Conservation (phyloP, 2,888 invertebrate genomes). For the Limenitis camilla region DNA sequence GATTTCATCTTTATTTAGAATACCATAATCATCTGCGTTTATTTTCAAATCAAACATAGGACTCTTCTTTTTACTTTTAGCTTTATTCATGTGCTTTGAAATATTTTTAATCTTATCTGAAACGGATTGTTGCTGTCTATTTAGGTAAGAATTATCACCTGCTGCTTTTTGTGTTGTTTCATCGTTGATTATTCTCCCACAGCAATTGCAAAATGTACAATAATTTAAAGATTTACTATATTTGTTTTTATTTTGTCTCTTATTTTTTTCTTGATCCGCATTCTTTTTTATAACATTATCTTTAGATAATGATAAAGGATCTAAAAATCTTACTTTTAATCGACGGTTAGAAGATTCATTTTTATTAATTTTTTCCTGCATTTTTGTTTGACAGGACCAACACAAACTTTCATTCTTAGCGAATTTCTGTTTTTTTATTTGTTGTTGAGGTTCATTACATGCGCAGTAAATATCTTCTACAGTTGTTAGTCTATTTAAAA, state of each 20-base stretch:
- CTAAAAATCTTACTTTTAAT: slow-evolving; percentile 15
- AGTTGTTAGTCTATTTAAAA: neutral
- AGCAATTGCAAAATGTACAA: slow-evolving; percentile 19
- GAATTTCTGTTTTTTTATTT: neutral
- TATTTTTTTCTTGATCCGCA: neutral
- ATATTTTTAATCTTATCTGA: too few relatives aligned
- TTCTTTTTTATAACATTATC: neutral
- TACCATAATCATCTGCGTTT: slow-evolving; percentile 18
- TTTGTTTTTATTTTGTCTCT: neutral
- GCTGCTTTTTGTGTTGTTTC: slow-evolving; percentile 22
- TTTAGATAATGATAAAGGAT: slow-evolving; percentile 1
- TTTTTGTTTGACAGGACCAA: slow-evolving; percentile 4
- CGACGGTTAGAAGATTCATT: neutral
- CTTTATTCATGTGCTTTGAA: too few relatives aligned
- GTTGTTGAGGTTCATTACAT: neutral
- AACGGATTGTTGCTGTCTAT: neutral
- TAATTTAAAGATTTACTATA: neutral
- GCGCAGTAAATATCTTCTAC: neutral
- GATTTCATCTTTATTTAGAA: slow-evolving; percentile 26
- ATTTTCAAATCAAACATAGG: slow-evolving; percentile 20
- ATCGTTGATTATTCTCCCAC: slow-evolving; percentile 17
- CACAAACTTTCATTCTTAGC: slow-evolving; percentile 1
- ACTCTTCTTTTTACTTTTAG: too few relatives aligned
- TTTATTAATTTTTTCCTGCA: neutral
- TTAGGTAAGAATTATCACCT: slow-evolving; percentile 11